A percentile compares a stretch with the other conserved stretches of the same genome.
Conservation (phyloP, 2,113 vertebrate species). For the Aleadryas rufinucha region DNA sequence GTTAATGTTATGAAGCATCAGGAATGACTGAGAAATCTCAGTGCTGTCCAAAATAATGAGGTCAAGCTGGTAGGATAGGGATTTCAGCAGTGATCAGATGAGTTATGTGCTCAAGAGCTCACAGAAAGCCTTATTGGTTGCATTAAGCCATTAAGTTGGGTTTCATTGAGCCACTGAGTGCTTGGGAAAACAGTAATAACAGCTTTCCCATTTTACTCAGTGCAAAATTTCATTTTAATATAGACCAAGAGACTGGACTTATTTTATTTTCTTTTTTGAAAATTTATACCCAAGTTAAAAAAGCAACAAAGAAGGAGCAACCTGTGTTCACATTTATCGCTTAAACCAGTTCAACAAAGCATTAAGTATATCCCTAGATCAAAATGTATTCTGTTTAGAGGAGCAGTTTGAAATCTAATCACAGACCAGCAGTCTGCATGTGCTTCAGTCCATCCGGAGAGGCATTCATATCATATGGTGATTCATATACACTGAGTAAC, state of each 20-base stretch:
- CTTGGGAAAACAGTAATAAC: neutral
- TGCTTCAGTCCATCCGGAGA: neutral
- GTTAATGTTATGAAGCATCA: neutral
- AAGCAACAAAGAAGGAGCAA: neutral
- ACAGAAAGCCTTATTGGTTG: neutral
- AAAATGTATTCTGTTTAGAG: neutral
- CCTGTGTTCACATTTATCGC: neutral
- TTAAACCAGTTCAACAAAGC: neutral
- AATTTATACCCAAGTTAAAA: neutral
- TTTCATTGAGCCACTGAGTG: neutral
- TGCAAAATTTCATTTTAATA: neutral
- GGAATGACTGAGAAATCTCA: neutral
- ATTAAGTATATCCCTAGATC: neutral
- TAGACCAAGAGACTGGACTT: neutral
- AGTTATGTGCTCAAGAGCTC: neutral
- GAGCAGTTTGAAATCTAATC: neutral
- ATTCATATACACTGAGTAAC: neutral
- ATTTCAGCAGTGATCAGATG: neutral
- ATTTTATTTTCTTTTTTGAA: neutral
- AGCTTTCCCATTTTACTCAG: neutral
- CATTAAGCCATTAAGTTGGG: neutral
- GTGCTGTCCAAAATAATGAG: constrained; percentile 7
- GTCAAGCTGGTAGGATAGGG: neutral
- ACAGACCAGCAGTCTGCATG: neutral
- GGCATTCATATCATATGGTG: no score